Evolutionary conservation across 2,113 vertebrate species (phyloP), one percentile per base, ranked within the genome.

Genomic region (Symphodus melops): DNA sequence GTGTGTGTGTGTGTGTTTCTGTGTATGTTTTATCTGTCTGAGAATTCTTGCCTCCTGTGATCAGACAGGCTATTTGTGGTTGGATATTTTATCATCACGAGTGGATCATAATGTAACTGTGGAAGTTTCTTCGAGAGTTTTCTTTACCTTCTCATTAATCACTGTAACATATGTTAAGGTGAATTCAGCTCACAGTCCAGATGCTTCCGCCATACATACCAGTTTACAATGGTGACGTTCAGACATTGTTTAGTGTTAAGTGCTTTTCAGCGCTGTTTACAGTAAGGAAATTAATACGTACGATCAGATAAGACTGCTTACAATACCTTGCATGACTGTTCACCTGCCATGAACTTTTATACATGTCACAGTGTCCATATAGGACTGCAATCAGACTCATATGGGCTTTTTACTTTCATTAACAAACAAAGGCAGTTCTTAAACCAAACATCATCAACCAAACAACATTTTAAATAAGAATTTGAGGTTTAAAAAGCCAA

Each of bases 1-100:
- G 41, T 8, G 56, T 62, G 65, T 36, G 16, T 36, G 37, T 41
- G 16, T 36, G 16, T 52, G 54, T n/a, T 20, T 39, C 55, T 72
- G 39, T 44, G 10, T 59, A 54, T 17, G 48, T 66, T 75, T 85
- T 84, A 85, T 91, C 66, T 75, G 62, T 71, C 48, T 74, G 51
- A 33, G 68, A 76, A 75, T 76, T 60, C 69, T 52, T 42, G 65
- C 49, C 14, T 67, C 46, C 75, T 81, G 80, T 67, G 39, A 68
- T 79, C 85, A 63, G 68, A 60, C 78, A 67, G 77, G 74, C 82
- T 88, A 82, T 86, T 88, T 87, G 66, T 57, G 71, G 77, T 79
- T 25, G 25, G 12, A 51, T 63, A 60, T 70, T 83, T 69, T n/a
- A 4, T 20, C 52, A 58, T 58, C 19, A 59, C 44, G 23, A 53